Evolutionary conservation across 1,140 invertebrate genomes (phyloP).

Genomic region (Polypedilum vanderplanki): DNA sequence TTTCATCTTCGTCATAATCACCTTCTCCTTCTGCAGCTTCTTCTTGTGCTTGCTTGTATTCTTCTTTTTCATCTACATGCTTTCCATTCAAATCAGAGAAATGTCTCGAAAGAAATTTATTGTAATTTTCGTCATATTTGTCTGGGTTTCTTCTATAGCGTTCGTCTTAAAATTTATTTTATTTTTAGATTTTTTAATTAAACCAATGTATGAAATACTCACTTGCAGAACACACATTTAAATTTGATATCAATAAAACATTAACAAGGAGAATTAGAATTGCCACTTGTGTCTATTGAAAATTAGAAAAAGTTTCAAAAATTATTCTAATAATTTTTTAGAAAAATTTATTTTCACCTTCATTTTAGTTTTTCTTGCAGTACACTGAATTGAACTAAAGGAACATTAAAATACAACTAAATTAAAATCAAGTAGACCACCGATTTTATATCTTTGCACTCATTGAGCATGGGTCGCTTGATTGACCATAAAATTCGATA

Average conservation of each 20-base stretch:
- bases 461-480: background rate
- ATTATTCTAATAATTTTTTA: background rate
- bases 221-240: background rate
- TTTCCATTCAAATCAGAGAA: background rate
- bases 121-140: constrained; percentile 15
- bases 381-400: background rate
- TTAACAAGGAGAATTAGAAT: constrained; percentile 4
- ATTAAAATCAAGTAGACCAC: background rate
- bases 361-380: background rate
- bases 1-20: background rate
- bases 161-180: background rate
- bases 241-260: background rate
- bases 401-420: background rate
- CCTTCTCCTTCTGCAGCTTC: background rate
- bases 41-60: background rate
- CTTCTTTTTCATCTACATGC: background rate
- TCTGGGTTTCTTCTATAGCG: background rate
- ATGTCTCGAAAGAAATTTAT: background rate
- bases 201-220: background rate
- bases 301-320: background rate
- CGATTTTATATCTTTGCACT: background rate
- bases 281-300: background rate
- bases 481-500: background rate
- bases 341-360: background rate
- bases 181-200: background rate